Evolutionary conservation across 92 coral and sea anemone species (phyloP), one percentile per base, ranked within the genome.

Genomic region (Epizoanthus ramosus): DNA sequence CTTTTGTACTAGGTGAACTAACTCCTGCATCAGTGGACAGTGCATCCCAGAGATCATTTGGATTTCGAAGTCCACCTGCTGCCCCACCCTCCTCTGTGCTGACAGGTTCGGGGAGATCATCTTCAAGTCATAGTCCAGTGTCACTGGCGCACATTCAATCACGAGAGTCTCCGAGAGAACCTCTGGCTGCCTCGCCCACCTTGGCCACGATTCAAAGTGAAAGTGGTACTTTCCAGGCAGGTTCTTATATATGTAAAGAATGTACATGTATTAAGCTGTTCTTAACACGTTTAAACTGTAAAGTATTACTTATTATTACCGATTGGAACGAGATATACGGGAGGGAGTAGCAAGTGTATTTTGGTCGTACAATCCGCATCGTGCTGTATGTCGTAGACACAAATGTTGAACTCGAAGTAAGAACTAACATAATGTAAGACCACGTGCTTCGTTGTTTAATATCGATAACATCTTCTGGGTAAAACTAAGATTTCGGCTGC

Each of bases 111-210:
- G 80, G 66, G 5, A 41, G 10, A 28, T 54, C 66, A 33, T 74
- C 80, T 13, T 25, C 80, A 74, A 25, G 25, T 21, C 50, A 74
- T 45, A 74, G 66, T 6, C 65, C 80, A 25, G 80, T 57, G 80
- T 74, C 17, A 28, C 33, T 65, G 7, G 39, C 47, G 17, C 80
- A 28, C 35, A 57, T 15, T 23, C 66, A 5, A 23, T 74, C 66
- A 56, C 63, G 25, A 28, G 57, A 22, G 52, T 28, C 80, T 56
- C 66, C 22, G 19, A 54, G 80, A 54, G 60, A 18, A 56, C 80
- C 80, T 5, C 17, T 74, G 45, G 54, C 60, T 6, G 25, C 80
- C 14, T 23, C 67, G n/a, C 80, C 64, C 17, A 54, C 37, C 14
- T 24, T 57, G 16, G 64, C 58, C 25, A 31, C 80, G 1, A 74